Evolutionary conservation across 2,797 vertebrate species (phyloP).

Genomic region (Alfaro cultratus): DNA sequence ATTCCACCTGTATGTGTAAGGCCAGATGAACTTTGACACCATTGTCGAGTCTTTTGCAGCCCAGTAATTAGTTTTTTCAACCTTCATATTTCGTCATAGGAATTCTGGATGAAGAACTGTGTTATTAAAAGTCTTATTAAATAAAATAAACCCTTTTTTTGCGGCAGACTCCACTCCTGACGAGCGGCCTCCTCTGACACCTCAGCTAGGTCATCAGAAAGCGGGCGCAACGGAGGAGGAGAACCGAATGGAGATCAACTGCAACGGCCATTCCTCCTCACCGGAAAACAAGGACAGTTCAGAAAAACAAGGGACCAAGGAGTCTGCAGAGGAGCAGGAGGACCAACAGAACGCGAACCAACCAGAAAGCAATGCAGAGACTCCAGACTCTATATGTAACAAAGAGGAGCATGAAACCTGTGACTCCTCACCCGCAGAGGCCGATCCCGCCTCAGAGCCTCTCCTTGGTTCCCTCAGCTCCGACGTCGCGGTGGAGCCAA

Average conservation of each 20-base stretch:
- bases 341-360: constrained; percentile 59
- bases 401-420: constrained; percentile 60
- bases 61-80: background rate
- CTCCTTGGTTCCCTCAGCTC: constrained; percentile 35
- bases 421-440: constrained; percentile 52
- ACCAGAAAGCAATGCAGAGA: constrained; percentile 31
- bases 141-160: background rate
- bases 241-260: constrained; percentile 82
- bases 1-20: too few relatives aligned
- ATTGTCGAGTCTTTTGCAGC: background rate
- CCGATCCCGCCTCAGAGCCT: constrained; percentile 8
- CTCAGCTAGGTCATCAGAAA: constrained; percentile 21
- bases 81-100: too few relatives aligned
- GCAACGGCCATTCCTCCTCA: constrained; percentile 81
- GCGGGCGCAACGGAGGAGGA: constrained; percentile 45
- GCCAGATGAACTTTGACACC: background rate
- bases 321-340: constrained; percentile 50
- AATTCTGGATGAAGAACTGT: too few relatives aligned
- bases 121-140: background rate
- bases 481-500: constrained; percentile 54
- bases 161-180: constrained; percentile 58
- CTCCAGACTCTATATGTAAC: constrained; percentile 39
- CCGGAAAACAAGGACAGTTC: constrained; percentile 66
- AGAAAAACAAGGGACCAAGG: constrained; percentile 68
- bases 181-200: constrained; percentile 39